These are phyloP conservation scores for Xiphophorus couchianus DNA, from an alignment of 2,113 vertebrate species.

Conservation along the genomic window DNA sequence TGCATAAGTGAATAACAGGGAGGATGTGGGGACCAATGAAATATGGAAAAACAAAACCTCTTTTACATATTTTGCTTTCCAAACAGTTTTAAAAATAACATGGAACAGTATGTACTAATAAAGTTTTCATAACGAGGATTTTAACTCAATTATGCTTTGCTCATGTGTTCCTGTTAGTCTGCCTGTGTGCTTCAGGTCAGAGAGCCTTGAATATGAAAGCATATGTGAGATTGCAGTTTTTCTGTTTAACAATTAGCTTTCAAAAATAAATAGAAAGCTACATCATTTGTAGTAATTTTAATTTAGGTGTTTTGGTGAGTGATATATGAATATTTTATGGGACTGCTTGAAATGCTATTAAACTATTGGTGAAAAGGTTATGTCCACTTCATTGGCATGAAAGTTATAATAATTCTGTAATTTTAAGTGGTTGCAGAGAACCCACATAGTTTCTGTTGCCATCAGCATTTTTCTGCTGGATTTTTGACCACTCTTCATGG, in stretches of 20 bases:
- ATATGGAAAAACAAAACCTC: background rate
- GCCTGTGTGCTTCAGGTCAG: background rate
- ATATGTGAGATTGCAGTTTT: background rate
- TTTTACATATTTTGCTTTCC: background rate
- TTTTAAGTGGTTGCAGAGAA: background rate
- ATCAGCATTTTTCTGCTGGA: background rate
- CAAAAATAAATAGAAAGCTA: background rate
- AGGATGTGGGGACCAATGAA: constrained; percentile 7
- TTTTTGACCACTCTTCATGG: background rate
- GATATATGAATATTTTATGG: background rate
- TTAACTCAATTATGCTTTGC: background rate
- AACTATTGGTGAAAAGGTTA: background rate
- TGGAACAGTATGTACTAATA: background rate
- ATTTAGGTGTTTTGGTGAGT: background rate
- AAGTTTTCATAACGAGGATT: background rate
- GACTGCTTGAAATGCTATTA: background rate
- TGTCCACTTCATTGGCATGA: background rate
- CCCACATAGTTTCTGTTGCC: background rate
- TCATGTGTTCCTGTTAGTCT: background rate
- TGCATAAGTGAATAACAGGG: constrained; percentile 19
- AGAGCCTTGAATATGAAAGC: background rate
- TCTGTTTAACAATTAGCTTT: background rate
- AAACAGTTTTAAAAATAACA: background rate
- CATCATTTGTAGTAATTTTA: background rate
- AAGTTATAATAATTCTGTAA: background rate